These are phyloP conservation scores for Gerris lacustris DNA, from an alignment of 2,888 invertebrate species.

Conservation along the genomic window DNA sequence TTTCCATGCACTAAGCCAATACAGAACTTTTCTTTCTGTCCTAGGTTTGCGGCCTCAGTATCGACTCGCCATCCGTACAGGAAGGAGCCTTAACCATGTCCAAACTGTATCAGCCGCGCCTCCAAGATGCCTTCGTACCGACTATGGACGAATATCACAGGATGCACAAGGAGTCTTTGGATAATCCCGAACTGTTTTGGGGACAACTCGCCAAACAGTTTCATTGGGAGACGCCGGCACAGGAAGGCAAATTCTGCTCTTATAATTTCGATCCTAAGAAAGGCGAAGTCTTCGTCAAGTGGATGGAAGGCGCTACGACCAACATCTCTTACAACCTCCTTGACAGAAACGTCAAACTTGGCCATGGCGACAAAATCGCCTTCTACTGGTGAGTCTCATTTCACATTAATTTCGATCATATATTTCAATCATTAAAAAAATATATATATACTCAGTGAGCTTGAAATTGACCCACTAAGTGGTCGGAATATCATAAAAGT, in stretches of 20 bases:
- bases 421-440: neutral
- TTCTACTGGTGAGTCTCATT: constrained; percentile 77
- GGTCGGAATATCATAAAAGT: no score
- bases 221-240: constrained; percentile 73
- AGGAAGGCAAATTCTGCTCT: constrained; percentile 63
- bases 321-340: constrained; percentile 92
- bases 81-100: neutral
- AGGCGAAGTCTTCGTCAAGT: constrained; percentile 82
- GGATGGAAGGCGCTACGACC: constrained; percentile 89
- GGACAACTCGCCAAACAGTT: constrained; percentile 82
- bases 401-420: no score
- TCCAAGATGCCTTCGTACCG: constrained; percentile 50
- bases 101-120: constrained; percentile 39
- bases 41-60: neutral
- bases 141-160: constrained; percentile 64
- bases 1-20: neutral
- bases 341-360: constrained; percentile 80
- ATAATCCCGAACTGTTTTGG: constrained; percentile 88
- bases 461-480: no score
- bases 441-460: no score
- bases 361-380: constrained; percentile 79
- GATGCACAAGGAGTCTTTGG: constrained; percentile 74
- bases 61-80: neutral
- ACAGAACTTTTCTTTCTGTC: neutral
- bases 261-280: constrained; percentile 84